Base-by-base conservation (phyloP, 2,113 vertebrate species). In the Micromys minutus region DNA sequence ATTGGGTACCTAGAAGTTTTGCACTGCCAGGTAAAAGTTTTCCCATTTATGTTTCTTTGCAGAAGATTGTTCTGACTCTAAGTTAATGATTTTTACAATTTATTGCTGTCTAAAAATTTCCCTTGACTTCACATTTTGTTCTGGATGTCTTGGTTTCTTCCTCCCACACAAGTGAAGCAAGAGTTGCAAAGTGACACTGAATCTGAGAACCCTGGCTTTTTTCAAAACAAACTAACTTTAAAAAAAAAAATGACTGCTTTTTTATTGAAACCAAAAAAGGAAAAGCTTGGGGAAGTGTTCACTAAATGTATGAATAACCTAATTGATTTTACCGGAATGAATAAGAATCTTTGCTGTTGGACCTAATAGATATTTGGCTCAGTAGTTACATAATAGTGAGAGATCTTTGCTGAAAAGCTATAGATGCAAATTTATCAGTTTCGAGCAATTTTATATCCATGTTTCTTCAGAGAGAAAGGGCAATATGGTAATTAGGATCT, bases 61-160 rank as follows among this genome's bases (percentile, higher is more conserved):
- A 91, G 71, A 96, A 92, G 89, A 93, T 94, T 94, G 50, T 90
- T 97, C 94, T 97, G 90, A 95, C 57, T 74, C 21, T 95, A 85
- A 67, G 81, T 97, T 92, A 95, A 21, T 91, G 63, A 87, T 86
- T 95, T 80, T 94, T 67, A 93, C 72, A 90, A 63, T 91, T 93
- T 93, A 96, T 42, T 4, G 63, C 83, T 94, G 50, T 87, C 93
- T 97, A 95, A 94, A 97, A 97, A 85, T 97, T 95, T 89, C 89
- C 77, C 94, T 93, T 97, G 65, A 96, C 92, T 98, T 98, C 84
- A 92, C 94, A 87, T 94, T 96, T 96, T 98, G 71, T 94, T 94
- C 97, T 96, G 88, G 95, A 95, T 97, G 39, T 96, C 96, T 97
- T 94, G 69, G 34, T 97, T 97, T 97, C 89, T 96, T 95, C 94